Evolutionary conservation across 2,888 invertebrate species (phyloP), one percentile per base, ranked within the genome.

Genomic region (Colletes collaris): DNA sequence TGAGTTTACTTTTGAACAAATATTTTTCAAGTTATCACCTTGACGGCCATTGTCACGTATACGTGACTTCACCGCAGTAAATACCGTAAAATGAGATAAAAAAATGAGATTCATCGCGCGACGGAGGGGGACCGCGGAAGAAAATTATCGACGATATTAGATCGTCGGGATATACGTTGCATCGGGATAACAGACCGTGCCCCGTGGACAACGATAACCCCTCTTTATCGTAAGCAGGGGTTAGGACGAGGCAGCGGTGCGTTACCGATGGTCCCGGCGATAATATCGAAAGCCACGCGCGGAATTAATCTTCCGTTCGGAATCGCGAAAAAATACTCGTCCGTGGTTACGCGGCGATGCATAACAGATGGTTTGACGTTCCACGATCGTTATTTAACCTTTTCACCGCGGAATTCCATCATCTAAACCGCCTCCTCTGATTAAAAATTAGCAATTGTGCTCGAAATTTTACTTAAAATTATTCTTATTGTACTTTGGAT

Each of bases 231-330:
- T 76, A 76, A 74, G 70, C 77, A 74, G 63, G 68, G 68, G 70
- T 80, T 82, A 63, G 66, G 73, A 74, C 19, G 75, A 37, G 46
- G 77, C 66, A 68, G 73, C 72, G 77, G 80, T 83, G 77, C 77
- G 77, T 84, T 84, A 78, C 80, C 53, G 83, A 84, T 83, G 80
- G 66, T 66, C 76, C 71, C 58, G 52, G 52, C 70, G 85, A 85
- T 85, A 84, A 67, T 67, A 84, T 85, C 85, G 70, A 68, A 65
- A 77, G 78, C 75, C 79, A 71, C 84, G 84, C 79, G 68, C 66
- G 63, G 82, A 71, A 84, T 85, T 85, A 82, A 84, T 85, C 85
- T 80, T 64, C 11, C 65, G 59, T 59, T 46, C 27, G 19, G 69
- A 63, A 75, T 78, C 81, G 64, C 16, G 10, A 62, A 73, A 77